Conservation (phyloP, 2,888 invertebrate genomes). For the Drosophila nr. medialis region DNA sequence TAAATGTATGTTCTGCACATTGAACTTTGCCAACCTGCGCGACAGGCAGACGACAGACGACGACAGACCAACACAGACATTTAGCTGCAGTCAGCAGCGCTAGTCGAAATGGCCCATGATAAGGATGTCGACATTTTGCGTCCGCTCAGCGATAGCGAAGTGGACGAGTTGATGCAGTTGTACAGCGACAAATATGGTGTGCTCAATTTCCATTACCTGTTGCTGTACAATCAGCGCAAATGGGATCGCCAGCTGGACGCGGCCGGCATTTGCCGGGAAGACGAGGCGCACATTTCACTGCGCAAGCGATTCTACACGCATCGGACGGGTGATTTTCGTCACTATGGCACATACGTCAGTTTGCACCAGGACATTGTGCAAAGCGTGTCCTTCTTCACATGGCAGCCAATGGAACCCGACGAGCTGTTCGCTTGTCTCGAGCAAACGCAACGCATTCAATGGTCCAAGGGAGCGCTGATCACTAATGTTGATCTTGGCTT, state of each 20-base stretch:
- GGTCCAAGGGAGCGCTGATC: constrained; percentile 73
- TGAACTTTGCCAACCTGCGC: background rate
- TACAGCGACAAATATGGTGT: constrained; percentile 68
- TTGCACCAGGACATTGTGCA: constrained; percentile 78
- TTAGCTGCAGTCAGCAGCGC: constrained; percentile 24
- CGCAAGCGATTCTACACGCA: constrained; percentile 78
- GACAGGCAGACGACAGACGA: constrained; percentile 30
- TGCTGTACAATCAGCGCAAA: constrained; percentile 79
- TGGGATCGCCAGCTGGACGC: constrained; percentile 73
- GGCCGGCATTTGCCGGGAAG: constrained; percentile 22
- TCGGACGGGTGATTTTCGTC: constrained; percentile 65
- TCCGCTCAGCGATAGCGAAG: constrained; percentile 67
- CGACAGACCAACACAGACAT: constrained; percentile 20
- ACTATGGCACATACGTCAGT: constrained; percentile 79
- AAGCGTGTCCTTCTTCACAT: constrained; percentile 78
- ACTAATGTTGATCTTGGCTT: constrained; percentile 70
- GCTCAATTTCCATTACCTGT: constrained; percentile 75
- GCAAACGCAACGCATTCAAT: constrained; percentile 72
- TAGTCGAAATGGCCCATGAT: constrained; percentile 41
- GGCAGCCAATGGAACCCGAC: constrained; percentile 59
- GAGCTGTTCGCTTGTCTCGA: constrained; percentile 76
- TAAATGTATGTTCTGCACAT: background rate
- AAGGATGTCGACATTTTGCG: constrained; percentile 77
- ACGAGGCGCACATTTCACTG: constrained; percentile 57
- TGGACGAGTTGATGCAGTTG: constrained; percentile 70